These are phyloP conservation scores for Otocyon megalotis DNA, from an alignment of 2,113 vertebrate species.

Conservation along the genomic window DNA sequence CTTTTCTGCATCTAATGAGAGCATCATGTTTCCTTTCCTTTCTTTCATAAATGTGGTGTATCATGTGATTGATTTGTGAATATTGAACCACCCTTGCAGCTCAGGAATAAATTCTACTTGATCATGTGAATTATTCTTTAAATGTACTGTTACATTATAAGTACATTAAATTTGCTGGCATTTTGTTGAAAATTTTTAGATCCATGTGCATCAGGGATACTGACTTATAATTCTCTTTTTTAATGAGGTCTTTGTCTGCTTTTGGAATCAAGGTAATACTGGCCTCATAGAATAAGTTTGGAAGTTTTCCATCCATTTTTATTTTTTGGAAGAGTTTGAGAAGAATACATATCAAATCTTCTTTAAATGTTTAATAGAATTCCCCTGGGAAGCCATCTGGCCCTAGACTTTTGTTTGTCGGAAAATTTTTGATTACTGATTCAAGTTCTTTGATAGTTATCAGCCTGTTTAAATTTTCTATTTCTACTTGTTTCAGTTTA, in stretches of 20 bases:
- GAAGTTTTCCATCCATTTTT: neutral
- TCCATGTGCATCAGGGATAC: neutral
- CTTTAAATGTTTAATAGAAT: neutral
- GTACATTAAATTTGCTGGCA: neutral
- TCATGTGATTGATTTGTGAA: neutral
- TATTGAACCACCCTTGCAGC: neutral
- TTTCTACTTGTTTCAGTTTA: neutral
- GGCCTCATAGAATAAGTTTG: neutral
- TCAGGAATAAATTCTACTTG: neutral
- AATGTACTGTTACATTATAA: neutral
- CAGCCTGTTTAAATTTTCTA: neutral
- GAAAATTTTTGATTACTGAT: neutral
- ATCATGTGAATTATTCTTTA: neutral
- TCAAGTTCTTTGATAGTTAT: neutral
- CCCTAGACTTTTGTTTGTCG: neutral
- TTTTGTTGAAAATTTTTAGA: neutral
- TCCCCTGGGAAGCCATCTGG: neutral
- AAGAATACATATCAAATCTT: neutral
- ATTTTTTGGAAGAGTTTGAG: neutral
- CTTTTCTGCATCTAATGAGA: neutral
- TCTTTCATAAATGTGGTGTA: neutral
- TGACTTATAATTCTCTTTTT: neutral
- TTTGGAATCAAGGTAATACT: neutral
- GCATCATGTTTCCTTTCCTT: neutral
- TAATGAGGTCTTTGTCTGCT: neutral